Evolutionary conservation across 2,797 vertebrate species (phyloP).

Genomic region (Pangasius larnaudii): DNA sequence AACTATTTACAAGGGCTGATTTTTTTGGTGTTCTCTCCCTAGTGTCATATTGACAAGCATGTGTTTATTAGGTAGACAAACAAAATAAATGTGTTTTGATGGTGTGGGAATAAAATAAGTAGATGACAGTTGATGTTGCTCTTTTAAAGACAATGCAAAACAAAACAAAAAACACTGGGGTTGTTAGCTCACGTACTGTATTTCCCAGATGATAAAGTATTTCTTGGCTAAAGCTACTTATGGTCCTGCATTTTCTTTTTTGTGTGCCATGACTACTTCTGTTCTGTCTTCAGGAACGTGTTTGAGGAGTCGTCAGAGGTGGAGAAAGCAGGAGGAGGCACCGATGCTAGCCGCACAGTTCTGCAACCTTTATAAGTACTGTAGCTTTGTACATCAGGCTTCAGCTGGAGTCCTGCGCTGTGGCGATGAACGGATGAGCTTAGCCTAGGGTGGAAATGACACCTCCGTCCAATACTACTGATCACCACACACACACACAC

Average conservation of each 20-base stretch:
- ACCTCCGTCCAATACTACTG: constrained; percentile 68
- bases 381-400: not conserved
- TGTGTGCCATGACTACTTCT: not conserved
- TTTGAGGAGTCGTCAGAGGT: constrained; percentile 94
- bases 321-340: constrained; percentile 76
- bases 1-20: not conserved
- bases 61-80: not conserved
- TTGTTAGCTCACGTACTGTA: not conserved
- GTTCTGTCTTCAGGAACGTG: constrained; percentile 81
- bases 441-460: constrained; percentile 48
- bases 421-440: constrained; percentile 50
- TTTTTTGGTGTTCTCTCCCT: not conserved
- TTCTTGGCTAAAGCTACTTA: not conserved
- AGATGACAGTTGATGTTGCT: not conserved
- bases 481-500: constrained; percentile 60
- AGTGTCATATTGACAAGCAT: not conserved
- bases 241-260: not conserved
- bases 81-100: not conserved
- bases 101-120: not conserved
- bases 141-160: not conserved
- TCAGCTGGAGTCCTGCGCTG: constrained; percentile 25
- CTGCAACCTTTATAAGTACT: constrained; percentile 77
- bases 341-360: constrained; percentile 75
- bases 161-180: not conserved
- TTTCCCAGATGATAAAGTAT: not conserved